Conservation (phyloP, 2,113 vertebrate genomes). For the Anguilla rostrata region DNA sequence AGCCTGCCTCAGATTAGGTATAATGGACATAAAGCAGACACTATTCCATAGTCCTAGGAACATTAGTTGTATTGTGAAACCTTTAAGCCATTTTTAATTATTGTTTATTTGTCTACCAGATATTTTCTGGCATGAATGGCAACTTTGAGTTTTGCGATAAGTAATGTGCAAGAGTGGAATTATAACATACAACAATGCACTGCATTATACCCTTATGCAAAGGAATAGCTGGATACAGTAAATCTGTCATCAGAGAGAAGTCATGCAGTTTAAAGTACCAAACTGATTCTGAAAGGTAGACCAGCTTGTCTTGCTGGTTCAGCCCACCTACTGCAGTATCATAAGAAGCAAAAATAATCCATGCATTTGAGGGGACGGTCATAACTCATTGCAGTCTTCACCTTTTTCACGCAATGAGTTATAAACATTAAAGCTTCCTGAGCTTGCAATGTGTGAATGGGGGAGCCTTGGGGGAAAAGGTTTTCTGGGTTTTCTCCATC, state of each 20-base stretch:
- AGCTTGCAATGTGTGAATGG: not conserved
- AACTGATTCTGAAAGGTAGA: not conserved
- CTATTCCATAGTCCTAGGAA: not conserved
- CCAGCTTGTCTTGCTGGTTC: not conserved
- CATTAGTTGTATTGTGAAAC: not conserved
- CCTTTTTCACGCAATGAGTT: not conserved
- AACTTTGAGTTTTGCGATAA: not conserved
- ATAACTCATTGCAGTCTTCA: not conserved
- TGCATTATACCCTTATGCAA: not conserved
- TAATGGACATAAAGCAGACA: not conserved
- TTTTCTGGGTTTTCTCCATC: not conserved
- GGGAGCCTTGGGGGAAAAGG: not conserved
- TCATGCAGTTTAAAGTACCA: not conserved
- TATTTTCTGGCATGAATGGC: not conserved
- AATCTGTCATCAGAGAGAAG: not conserved
- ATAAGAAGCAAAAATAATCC: not conserved
- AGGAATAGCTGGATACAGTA: slow-evolving; percentile 1
- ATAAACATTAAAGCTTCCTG: not conserved
- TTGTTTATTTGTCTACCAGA: not conserved
- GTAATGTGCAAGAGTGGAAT: not conserved
- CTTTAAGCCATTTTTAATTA: not conserved
- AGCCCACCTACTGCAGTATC: not conserved
- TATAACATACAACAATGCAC: not conserved
- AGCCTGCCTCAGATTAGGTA: not conserved
- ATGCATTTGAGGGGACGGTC: not conserved